Evolutionary conservation across 2,888 invertebrate species (phyloP), one percentile per base, ranked within the genome.

Genomic region (Epinotia nisella): DNA sequence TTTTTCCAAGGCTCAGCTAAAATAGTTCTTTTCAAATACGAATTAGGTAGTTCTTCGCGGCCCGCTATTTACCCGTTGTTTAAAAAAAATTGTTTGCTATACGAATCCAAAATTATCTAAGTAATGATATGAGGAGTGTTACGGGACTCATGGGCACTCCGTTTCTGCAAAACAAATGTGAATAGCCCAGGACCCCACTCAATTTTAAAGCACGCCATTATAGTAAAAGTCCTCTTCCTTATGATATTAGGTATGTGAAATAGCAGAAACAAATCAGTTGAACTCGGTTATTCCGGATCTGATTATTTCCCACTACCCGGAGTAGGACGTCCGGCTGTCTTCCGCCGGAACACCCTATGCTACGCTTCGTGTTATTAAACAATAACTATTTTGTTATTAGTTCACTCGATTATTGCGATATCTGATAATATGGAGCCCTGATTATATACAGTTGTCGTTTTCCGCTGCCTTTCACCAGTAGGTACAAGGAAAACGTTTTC

Each of bases 301-400:
- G 80, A 85, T 84, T 83, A 80, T 75, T 65, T 76, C 76, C 75
- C 79, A 78, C 75, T 75, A 76, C 75, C 70, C 74, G 71, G 75
- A 74, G 75, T 78, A 74, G 75, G 75, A 75, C 78, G 74, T 83
- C 81, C 83, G 82, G 78, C 62, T 71, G 73, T 74, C 77, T 79
- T 79, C 79, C 79, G 78, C 75, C 78, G 78, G 77, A 70, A 71
- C 35, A 59, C 53, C 53, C 60, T 41, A n/a, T 39, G 58, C 45
- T 65, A 61, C 70, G 61, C 39, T 41, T 49, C 58, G 62, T 64
- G 51, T 62, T 68, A 39, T 58, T 67, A 24, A 49, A 56, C 62
- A 51, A 24, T 58, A 51, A 56, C 41, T 51, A 64, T 73, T 9
- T 61, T 59, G 24, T 41, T 60, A 29, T 59, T 66, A 66, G 59